Evolutionary conservation across 64 coral and sea anemone species (phyloP).

Genomic region (Catalaphyllia jardinei): DNA sequence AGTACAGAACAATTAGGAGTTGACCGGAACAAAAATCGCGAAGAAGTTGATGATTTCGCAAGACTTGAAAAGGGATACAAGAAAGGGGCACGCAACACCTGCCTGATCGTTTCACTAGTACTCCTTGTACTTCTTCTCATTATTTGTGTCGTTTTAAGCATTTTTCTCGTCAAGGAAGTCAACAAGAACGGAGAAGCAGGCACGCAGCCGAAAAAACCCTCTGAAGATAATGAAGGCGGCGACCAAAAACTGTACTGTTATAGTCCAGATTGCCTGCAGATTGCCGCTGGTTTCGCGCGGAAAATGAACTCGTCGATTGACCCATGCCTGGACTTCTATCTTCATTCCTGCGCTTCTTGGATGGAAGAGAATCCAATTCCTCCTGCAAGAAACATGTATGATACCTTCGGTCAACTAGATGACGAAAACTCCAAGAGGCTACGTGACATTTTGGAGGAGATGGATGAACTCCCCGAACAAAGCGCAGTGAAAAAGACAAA

Average conservation of each 20-base stretch:
- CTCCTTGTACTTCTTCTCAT: conserved; percentile 1
- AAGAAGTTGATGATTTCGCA: background rate
- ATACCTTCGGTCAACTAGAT: background rate
- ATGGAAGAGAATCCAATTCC: conserved; percentile 40
- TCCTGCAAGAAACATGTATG: conserved; percentile 17
- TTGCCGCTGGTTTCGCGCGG: conserved; percentile 25
- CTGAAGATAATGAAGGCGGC: background rate
- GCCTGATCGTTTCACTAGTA: background rate
- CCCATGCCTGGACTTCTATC: conserved; percentile 40
- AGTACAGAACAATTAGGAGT: conserved; percentile 10
- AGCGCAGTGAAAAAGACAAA: conserved; percentile 19
- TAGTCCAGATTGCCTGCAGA: conserved; percentile 30
- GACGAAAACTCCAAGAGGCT: conserved; percentile 25
- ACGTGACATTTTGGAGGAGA: conserved; percentile 29
- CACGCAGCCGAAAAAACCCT: background rate
- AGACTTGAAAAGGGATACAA: background rate
- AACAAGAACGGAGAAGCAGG: conserved; percentile 7
- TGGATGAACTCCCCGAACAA: background rate
- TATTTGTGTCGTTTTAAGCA: background rate
- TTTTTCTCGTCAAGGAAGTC: conserved; percentile 33
- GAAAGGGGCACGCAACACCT: background rate
- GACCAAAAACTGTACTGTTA: conserved; percentile 26
- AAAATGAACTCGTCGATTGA: conserved; percentile 28
- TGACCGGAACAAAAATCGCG: conserved; percentile 1
- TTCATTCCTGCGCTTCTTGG: conserved; percentile 54